Percentiles rank a stretch among this genome's conserved stretches.
Conservation (phyloP, 2,797 vertebrate genomes). For the Urocyon cinereoargenteus region DNA sequence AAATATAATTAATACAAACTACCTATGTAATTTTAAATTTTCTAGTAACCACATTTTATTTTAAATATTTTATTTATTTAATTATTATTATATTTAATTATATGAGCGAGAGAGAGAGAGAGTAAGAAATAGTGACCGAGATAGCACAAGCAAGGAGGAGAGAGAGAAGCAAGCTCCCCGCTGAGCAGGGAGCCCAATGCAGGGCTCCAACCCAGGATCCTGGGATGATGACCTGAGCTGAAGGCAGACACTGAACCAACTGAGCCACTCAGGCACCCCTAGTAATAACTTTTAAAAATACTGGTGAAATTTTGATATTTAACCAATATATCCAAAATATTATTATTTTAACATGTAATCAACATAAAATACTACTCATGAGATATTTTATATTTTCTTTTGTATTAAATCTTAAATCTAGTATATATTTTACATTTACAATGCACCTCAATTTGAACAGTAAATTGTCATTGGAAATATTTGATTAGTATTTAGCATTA, state of each 20-base stretch:
- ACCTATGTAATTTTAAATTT: background rate
- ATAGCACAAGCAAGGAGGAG: too few species aligned
- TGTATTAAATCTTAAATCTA: conserved; percentile 30
- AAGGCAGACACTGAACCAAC: too few species aligned
- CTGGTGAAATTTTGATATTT: conserved; percentile 6
- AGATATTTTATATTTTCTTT: conserved; percentile 30
- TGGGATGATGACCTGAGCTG: too few species aligned
- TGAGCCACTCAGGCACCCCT: too few species aligned
- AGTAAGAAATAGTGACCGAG: too few species aligned
- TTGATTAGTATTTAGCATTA: background rate
- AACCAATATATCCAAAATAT: conserved; percentile 37
- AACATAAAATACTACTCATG: background rate
- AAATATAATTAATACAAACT: background rate
- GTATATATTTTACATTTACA: background rate
- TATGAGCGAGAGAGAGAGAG: too few species aligned
- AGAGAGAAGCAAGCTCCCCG: too few species aligned
- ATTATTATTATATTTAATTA: too few species aligned
- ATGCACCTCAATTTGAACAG: conserved; percentile 6
- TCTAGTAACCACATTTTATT: background rate
- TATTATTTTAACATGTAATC: conserved; percentile 31
- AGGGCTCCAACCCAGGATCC: too few species aligned
- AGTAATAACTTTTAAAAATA: background rate
- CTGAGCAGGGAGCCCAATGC: too few species aligned
- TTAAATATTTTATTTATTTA: too few species aligned
- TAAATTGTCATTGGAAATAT: conserved; percentile 27